Conservation (phyloP, 2,888 invertebrate species). For the Orthonychiurus folsomi region DNA sequence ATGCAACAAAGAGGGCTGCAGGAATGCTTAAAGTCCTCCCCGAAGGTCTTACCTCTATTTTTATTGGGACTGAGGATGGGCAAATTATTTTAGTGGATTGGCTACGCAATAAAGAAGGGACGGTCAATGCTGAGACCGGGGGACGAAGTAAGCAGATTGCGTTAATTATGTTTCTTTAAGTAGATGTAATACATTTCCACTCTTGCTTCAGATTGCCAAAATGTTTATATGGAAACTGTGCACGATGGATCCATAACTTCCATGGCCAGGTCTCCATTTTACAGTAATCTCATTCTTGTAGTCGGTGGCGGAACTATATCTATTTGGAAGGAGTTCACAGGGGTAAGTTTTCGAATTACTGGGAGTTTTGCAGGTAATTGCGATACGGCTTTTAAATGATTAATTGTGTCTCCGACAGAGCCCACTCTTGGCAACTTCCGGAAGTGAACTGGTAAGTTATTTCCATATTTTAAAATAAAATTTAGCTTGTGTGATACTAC, state of each 20-base stretch:
- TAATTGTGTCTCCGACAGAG: slow-evolving; percentile 15
- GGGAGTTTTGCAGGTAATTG: neutral
- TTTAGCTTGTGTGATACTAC: too few relatives aligned
- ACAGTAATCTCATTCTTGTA: slow-evolving; percentile 56
- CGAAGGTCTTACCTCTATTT: slow-evolving; percentile 22
- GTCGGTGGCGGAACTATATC: slow-evolving; percentile 67
- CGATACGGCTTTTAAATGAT: neutral
- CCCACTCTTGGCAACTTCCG: slow-evolving; percentile 27
- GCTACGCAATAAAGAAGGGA: slow-evolving; percentile 34
- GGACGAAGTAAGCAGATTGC: slow-evolving; percentile 20
- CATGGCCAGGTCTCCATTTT: slow-evolving; percentile 55
- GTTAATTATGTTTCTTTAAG: neutral
- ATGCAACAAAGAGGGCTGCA: too few relatives aligned
- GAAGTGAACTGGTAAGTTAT: too few relatives aligned
- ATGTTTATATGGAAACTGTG: slow-evolving; percentile 42
- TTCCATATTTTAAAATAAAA: too few relatives aligned
- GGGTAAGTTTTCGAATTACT: slow-evolving; percentile 43
- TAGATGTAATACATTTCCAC: neutral
- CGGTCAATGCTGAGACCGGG: slow-evolving; percentile 22
- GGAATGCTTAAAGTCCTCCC: slow-evolving; percentile 6
- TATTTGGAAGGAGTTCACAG: slow-evolving; percentile 61
- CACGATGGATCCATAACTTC: slow-evolving; percentile 64
- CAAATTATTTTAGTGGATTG: slow-evolving; percentile 32
- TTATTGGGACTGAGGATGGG: slow-evolving; percentile 34
- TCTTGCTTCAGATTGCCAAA: slow-evolving; percentile 14